Evolutionary conservation across 1,140 invertebrate species (phyloP).

Genomic region (Thrips palmi): DNA sequence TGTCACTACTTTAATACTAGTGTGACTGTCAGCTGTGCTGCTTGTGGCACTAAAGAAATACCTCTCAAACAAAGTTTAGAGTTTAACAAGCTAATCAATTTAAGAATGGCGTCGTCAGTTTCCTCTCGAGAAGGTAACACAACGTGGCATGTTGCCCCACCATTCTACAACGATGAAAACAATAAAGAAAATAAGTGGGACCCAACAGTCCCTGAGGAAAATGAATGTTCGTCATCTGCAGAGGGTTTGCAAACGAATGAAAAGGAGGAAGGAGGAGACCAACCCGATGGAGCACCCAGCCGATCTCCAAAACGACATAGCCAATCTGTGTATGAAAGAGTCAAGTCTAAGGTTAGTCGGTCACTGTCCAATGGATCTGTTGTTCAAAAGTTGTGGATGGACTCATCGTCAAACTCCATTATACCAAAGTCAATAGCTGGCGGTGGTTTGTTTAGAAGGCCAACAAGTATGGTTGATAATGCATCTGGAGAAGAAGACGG

Average conservation of each 20-base stretch:
- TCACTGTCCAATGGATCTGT: slow-evolving; percentile 28
- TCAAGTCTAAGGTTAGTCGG: slow-evolving; percentile 35
- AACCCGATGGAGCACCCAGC: slow-evolving; percentile 14
- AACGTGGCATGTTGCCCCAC: too few species aligned
- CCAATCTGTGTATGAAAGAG: slow-evolving; percentile 34
- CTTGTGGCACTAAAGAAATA: slow-evolving; percentile 12
- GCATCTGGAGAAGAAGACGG: slow-evolving; percentile 11
- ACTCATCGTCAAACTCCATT: slow-evolving; percentile 5
- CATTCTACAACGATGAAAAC: not conserved
- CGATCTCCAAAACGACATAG: slow-evolving; percentile 31
- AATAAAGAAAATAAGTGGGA: not conserved
- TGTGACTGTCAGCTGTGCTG: slow-evolving; percentile 14
- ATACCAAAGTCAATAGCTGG: slow-evolving; percentile 11
- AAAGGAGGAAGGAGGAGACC: slow-evolving; percentile 8
- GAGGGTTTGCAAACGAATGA: slow-evolving; percentile 12
- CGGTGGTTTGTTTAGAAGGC: slow-evolving; percentile 11
- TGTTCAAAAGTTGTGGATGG: slow-evolving; percentile 12
- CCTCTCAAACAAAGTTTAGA: slow-evolving; percentile 3
- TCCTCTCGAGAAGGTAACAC: too few species aligned
- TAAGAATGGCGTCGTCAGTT: too few species aligned
- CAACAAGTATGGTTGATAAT: slow-evolving; percentile 13
- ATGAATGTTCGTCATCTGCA: slow-evolving; percentile 8
- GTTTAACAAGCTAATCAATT: not conserved
- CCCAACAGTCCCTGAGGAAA: not conserved
- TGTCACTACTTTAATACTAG: slow-evolving; percentile 20